A percentile compares a stretch with the other conserved stretches of the same genome.
Evolutionary conservation across 2,888 invertebrate species (phyloP).

Genomic region (Troglohyphantes excavatus): DNA sequence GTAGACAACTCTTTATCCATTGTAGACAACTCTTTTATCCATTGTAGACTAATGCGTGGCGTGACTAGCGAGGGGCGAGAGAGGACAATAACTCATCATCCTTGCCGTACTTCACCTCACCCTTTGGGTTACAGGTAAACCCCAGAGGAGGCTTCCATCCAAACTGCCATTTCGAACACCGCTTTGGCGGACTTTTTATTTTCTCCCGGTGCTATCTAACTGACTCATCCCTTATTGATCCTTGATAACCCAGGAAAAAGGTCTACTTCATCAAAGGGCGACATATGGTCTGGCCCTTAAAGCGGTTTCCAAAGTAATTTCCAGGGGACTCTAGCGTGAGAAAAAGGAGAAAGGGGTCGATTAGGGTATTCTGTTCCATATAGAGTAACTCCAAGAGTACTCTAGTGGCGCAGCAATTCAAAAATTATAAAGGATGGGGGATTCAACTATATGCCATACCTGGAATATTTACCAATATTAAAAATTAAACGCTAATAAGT

Average conservation of each 20-base stretch:
- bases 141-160: conserved; percentile 32
- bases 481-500: too few species aligned
- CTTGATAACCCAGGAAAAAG: conserved; percentile 17
- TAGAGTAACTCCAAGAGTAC: too few species aligned
- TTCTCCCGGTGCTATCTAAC: conserved; percentile 29
- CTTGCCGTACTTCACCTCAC: conserved; percentile 8
- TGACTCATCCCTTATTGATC: conserved; percentile 78
- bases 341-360: neutral
- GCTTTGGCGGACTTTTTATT: conserved; percentile 22
- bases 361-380: neutral
- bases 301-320: neutral
- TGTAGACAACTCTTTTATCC: too few species aligned
- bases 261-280: conserved; percentile 1
- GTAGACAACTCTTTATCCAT: too few species aligned
- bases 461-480: too few species aligned
- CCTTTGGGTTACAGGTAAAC: conserved; percentile 46
- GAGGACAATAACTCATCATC: conserved; percentile 32
- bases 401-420: too few species aligned
- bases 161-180: conserved; percentile 37
- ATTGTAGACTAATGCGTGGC: neutral
- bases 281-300: conserved; percentile 8
- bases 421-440: too few species aligned
- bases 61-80: neutral
- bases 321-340: neutral
- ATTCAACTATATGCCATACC: too few species aligned